Evolutionary conservation across 2,797 vertebrate species (phyloP).

Genomic region (Odontamblyopus rebecca): DNA sequence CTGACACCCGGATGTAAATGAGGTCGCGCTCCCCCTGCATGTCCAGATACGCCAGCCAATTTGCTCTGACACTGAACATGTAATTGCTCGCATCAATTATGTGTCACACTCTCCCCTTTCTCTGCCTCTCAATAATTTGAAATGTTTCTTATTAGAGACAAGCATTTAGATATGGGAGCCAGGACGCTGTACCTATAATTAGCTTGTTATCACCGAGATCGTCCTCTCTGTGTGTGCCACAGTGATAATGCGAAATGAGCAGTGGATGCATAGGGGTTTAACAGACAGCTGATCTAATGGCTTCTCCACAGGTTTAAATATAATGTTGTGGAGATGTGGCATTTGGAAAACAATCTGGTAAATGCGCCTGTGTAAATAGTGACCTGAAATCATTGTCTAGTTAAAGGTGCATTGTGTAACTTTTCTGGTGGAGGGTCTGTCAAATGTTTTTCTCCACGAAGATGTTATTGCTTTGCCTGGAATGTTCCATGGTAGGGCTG

Average conservation of each 20-base stretch:
- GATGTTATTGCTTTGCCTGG: no score
- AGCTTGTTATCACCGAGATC: constrained; percentile 73
- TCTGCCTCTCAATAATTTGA: constrained; percentile 72
- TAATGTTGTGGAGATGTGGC: constrained; percentile 30
- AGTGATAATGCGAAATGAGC: constrained; percentile 44
- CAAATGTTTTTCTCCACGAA: no score
- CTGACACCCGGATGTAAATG: constrained; percentile 78
- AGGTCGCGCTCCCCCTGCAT: constrained; percentile 76
- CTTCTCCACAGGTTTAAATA: constrained; percentile 45
- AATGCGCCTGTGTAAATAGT: background rate
- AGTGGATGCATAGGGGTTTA: constrained; percentile 41
- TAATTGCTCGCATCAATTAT: constrained; percentile 84
- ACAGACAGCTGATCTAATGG: constrained; percentile 36
- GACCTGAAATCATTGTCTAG: background rate
- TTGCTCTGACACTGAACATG: constrained; percentile 78
- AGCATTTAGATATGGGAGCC: constrained; percentile 75
- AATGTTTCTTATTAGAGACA: constrained; percentile 78
- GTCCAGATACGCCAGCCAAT: constrained; percentile 79
- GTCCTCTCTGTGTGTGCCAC: constrained; percentile 31
- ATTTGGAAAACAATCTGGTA: background rate
- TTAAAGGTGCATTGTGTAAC: background rate
- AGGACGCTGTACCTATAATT: constrained; percentile 78
- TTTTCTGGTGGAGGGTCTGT: no score
- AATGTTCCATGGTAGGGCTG: no score
- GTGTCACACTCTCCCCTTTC: constrained; percentile 66